A percentile compares a stretch with the other conserved stretches of the same genome.
Conservation (phyloP, 2,888 invertebrate species). For the Tetheella fluctuosa region DNA sequence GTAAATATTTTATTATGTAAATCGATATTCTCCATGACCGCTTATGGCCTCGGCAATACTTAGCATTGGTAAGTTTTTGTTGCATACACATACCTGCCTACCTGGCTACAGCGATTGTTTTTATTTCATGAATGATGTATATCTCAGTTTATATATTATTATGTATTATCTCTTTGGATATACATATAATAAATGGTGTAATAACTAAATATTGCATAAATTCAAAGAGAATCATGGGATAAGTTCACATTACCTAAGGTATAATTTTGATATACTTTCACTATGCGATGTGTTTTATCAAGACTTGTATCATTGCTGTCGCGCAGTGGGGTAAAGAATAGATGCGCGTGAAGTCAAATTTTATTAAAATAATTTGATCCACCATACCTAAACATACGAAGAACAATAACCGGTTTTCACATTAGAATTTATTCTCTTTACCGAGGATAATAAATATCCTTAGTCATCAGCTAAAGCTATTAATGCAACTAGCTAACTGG, state of each 20-base stretch:
- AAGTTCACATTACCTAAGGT: no score
- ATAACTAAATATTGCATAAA: no score
- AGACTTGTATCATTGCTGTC: no score
- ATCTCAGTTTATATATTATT: background rate
- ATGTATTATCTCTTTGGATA: no score
- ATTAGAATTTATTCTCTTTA: background rate
- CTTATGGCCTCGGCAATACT: background rate
- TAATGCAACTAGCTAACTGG: no score
- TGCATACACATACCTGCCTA: background rate
- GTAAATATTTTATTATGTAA: conserved; percentile 1
- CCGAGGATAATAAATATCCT: background rate
- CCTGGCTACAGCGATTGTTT: no score
- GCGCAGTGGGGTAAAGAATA: no score
- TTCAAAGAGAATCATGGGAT: no score
- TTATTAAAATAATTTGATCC: background rate
- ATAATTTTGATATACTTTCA: no score
- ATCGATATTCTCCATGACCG: conserved; percentile 1
- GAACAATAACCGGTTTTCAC: background rate
- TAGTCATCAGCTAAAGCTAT: background rate
- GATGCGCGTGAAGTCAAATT: background rate
- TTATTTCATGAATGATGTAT: no score
- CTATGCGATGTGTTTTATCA: no score
- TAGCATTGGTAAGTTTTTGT: background rate
- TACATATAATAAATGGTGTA: no score
- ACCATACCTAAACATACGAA: background rate